Evolutionary conservation across 2,113 vertebrate species (phyloP), one percentile per base, ranked within the genome.

Genomic region (Chloroceryle aenea): DNA sequence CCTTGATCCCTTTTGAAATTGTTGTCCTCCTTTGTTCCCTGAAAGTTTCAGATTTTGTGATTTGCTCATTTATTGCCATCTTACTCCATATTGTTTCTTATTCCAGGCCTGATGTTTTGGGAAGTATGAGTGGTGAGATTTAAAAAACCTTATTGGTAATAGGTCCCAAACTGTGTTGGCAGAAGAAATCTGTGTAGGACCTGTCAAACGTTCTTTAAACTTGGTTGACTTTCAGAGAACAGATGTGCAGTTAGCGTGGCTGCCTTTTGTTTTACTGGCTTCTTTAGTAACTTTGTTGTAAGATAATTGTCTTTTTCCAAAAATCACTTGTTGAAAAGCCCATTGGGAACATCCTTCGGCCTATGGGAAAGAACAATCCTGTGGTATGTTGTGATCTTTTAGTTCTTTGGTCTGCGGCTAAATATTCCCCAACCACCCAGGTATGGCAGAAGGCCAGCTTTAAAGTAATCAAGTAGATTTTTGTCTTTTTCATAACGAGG

Each of bases 181-280:
- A 72, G 61, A 75, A 75, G 71, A 75, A 53, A 63, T n/a, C 22
- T 38, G 23, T 25, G 12, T n/a, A 71, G 47, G 71, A 30, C 4
- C 30, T 74, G 43, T 45, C 56, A 66, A 29, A 53, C 15, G 72
- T 48, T 21, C 26, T 66, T 55, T 40, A 56, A 56, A 25, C 27
- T 68, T 2, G 0, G 6, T 26, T 90, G 38, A 7, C 32, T 59
- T 79, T 55, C 38, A 81, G 36, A 56, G 25, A 55, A 16, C 5
- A 75, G 34, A 52, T 16, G 14, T 63, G 15, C 0, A 0, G 14
- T 43, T 50, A 66, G 26, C 10, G 5, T 12, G 14, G 29, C 18
- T 63, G 55, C 19, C 7, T 87, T 61, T 66, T 40, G 7, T 11
- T 20, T 26, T 20, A 17, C 4, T 9, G 14, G 14, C 34, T 36